Evolutionary conservation across 2,797 vertebrate genomes (phyloP).

Genomic region (Semotilus atromaculatus): DNA sequence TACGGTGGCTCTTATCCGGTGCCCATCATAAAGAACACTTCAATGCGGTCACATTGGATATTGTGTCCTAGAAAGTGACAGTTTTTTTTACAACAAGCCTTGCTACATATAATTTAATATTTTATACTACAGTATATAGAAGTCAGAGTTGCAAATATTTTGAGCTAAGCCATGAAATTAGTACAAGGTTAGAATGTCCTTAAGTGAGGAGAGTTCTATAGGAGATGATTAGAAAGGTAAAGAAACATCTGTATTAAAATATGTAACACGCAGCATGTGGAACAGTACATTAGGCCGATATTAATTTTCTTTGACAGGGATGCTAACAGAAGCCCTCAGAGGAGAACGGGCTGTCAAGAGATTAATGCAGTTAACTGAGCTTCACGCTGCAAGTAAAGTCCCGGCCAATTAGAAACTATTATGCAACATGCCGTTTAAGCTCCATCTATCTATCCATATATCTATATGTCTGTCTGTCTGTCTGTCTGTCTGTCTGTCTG

Average conservation of each 20-base stretch:
- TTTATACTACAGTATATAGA: not conserved
- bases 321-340: conserved; percentile 34
- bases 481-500: not conserved
- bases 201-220: conserved; percentile 4
- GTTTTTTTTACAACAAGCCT: conserved; percentile 1
- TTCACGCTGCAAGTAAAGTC: conserved; percentile 28
- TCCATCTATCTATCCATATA: not conserved
- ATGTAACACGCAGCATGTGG: conserved; percentile 41
- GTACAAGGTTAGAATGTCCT: not conserved
- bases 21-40: conserved; percentile 21
- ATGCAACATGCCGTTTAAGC: conserved; percentile 21
- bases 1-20: conserved; percentile 45
- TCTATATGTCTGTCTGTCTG: too few species aligned
- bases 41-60: conserved; percentile 18
- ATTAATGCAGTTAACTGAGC: conserved; percentile 57
- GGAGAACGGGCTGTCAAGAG: conserved; percentile 51
- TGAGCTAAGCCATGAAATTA: not conserved
- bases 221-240: conserved; percentile 44
- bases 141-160: not conserved
- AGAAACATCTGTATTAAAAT: conserved; percentile 44
- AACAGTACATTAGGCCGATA: conserved; percentile 32
- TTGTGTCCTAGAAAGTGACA: conserved; percentile 15
- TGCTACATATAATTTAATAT: not conserved
- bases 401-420: conserved; percentile 29
- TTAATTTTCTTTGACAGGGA: conserved; percentile 53